Base-by-base conservation (phyloP, 2,888 invertebrate species). In the Odontothrips loti region DNA sequence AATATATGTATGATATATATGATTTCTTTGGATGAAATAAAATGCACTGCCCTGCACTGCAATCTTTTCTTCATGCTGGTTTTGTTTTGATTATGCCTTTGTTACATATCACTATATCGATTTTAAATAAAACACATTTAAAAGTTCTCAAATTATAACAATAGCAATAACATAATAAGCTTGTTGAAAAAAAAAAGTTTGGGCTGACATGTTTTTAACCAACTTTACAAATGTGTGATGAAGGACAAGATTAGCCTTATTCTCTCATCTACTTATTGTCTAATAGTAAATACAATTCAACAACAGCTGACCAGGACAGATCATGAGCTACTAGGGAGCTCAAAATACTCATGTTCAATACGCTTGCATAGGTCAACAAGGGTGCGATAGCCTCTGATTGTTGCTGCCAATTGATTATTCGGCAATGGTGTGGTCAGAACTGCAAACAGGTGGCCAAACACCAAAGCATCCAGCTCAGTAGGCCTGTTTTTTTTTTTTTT, bases 371-470 rank as follows among this genome's bases (percentile, higher is more conserved):
- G 92, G 80, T 93, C 90, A n/a, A 96, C 92, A 68, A 99, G 89
- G 83, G 92, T 91, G 0, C 92, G 90, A 87, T 94, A 94, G 81
- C 91, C 91, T 83, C 94, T 90, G 4, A 98, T 93, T 10, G 93
- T 93, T 82, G 94, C 92, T 0, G 95, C 95, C 80, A 99, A 90
- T 83, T 91, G 91, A 84, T 93, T 93, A 86, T 94, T 94, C 0
- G 97, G 96, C 75, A 98, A 89, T 2, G 94, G 92, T 9, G 96
- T 97, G 11, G 98, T 98, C 82, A 98, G 89, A 84, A 99, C 93
- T 0, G 96, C 95, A 88, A 95, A 99, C n/a, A 99, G 90, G 88
- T 99, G 99, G 0, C 98, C 99, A 90, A 98, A 99, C 0, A 97
- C 95, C 58, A 99, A 88, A 1, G 98, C 98, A 88, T 99, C 99